Conservation (phyloP, 2,888 invertebrate genomes). For the Drosophila atripex region DNA sequence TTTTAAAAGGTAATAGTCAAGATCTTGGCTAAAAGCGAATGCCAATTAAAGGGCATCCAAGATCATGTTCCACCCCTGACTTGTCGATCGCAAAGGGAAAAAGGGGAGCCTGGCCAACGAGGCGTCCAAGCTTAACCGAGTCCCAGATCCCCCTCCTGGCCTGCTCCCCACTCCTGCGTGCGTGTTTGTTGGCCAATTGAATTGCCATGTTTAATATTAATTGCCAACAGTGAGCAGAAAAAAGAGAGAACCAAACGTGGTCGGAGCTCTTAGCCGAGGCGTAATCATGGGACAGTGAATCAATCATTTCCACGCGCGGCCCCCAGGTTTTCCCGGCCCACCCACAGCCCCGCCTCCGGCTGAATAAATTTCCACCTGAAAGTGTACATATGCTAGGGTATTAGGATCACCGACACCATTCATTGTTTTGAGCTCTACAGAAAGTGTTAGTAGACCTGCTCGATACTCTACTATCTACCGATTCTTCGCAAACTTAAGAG, state of each 20-base stretch:
- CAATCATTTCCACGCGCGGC: constrained; percentile 80
- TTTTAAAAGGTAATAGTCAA: too few relatives aligned
- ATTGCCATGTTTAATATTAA: constrained; percentile 59
- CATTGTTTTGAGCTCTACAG: constrained; percentile 38
- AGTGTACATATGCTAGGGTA: constrained; percentile 23
- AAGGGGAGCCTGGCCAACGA: constrained; percentile 24
- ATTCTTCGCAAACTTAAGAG: constrained; percentile 35
- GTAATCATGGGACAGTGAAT: constrained; percentile 54
- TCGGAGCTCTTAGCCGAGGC: constrained; percentile 39
- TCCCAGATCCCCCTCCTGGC: constrained; percentile 6
- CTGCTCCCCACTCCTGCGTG: constrained; percentile 5
- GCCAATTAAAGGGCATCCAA: constrained; percentile 17
- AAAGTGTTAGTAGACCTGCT: constrained; percentile 50
- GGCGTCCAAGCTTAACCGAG: constrained; percentile 28
- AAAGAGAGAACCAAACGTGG: constrained; percentile 1
- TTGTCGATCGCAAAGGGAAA: constrained; percentile 32
- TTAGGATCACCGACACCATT: constrained; percentile 42
- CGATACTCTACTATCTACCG: constrained; percentile 28
- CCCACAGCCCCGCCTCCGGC: constrained; percentile 25
- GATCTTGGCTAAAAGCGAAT: neutral
- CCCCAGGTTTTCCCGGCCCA: constrained; percentile 34
- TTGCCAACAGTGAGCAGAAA: constrained; percentile 37
- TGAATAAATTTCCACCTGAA: constrained; percentile 30
- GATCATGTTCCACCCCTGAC: neutral
- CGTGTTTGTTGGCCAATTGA: constrained; percentile 49